Conservation (phyloP, 2,888 invertebrate species). For the Galerucella nymphaeae region DNA sequence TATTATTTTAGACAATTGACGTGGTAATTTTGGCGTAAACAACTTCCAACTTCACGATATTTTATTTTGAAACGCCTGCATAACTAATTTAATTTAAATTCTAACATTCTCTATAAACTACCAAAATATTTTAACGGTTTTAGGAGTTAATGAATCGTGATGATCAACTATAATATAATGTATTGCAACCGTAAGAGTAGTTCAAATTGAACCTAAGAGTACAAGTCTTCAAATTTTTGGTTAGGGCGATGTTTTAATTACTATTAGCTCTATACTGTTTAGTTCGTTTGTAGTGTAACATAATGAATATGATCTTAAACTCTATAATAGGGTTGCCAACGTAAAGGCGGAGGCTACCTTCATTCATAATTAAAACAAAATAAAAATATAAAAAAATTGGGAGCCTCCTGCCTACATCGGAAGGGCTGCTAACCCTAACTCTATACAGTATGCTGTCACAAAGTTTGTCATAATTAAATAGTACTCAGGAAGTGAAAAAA, state of each 20-base stretch:
- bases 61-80: slow-evolving; percentile 9
- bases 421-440: background rate
- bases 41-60: background rate
- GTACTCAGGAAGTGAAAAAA: background rate
- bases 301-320: background rate
- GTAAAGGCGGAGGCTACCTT: no score
- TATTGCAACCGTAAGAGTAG: background rate
- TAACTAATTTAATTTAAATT: slow-evolving; percentile 15
- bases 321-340: background rate
- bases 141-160: slow-evolving; percentile 21
- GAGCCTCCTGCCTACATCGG: no score
- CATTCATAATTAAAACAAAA: no score
- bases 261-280: background rate
- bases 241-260: background rate
- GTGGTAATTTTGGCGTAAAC: background rate
- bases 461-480: background rate
- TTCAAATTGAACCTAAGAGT: background rate
- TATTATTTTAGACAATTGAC: background rate
- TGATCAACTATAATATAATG: slow-evolving; percentile 7
- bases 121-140: slow-evolving; percentile 17
- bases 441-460: background rate
- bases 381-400: no score
- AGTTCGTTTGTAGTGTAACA: background rate
- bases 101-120: slow-evolving; percentile 18
- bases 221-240: background rate